Evolutionary conservation across 2,113 vertebrate species (phyloP), one percentile per base, ranked within the genome.

Genomic region (Seriola dumerili): DNA sequence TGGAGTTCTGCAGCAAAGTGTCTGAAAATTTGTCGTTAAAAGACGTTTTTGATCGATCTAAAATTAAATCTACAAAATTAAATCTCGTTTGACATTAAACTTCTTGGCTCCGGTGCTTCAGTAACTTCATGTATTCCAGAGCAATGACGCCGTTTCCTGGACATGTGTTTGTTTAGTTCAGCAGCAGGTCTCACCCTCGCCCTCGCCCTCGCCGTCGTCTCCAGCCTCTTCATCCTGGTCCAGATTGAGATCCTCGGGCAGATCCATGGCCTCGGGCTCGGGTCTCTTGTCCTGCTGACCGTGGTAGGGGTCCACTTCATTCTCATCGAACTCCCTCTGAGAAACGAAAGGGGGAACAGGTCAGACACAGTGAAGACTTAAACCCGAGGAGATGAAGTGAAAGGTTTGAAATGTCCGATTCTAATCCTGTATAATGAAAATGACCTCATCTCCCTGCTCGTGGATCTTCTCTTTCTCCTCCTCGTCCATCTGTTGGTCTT

Each of bases 251-350:
- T 99, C 95, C 44, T 99, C 97, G 0, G 97, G 97, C 72, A 99
- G 96, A 32, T 99, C 96, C 90, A 99, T 94, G 78, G 96, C 93
- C 76, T 99, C 98, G 0, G 96, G 69, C 81, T 99, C 97, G 2
- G 94, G 93, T 57, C 94, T 94, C 59, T 95, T 92, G 69, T 98
- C 96, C 85, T 98, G 96, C 74, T 96, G 95, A 72, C 97, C 96
- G 4, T 99, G 97, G 72, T 98, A 98, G 9, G 98, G 97, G 82
- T 99, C 98, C 61, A 97, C 94, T 88, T 98, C 98, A 0, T 97
- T 97, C 74, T 99, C 97, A 90, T 99, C 97, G 88, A 98, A 99
- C 67, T 99, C 97, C 29, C 97, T 95, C 98, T 99, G 86, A 46
- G 16, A 74, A 32, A 50, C 25, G 67, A 23, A 5, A n/a, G 65